Percentiles rank a stretch among this genome's conserved stretches.
These are phyloP conservation scores for Prunella strophiata DNA, from an alignment of 2,797 vertebrate species.

Conservation along the genomic window DNA sequence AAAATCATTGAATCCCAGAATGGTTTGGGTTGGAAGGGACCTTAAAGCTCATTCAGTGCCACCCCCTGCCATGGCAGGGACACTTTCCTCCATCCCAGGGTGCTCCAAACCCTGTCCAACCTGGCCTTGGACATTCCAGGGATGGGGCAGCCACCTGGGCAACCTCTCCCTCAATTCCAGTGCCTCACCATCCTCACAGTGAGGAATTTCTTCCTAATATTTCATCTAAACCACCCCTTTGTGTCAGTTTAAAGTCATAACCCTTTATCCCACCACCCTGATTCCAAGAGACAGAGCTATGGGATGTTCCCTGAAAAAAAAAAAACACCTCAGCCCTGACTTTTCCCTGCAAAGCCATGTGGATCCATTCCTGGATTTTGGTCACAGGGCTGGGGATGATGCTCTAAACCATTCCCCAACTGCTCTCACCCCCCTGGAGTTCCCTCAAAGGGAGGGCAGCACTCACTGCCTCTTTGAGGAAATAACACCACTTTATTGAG, in stretches of 20 bases:
- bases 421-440: neutral
- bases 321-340: neutral
- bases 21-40: neutral
- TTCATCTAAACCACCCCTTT: neutral
- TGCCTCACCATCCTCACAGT: neutral
- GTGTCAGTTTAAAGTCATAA: neutral
- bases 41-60: neutral
- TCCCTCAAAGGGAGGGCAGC: neutral
- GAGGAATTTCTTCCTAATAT: neutral
- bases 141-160: neutral
- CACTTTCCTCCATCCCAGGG: fast-evolving
- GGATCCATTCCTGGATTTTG: neutral
- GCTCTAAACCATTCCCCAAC: neutral
- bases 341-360: neutral
- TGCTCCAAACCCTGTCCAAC: neutral
- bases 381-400: too few relatives aligned
- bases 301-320: neutral
- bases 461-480: neutral
- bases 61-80: neutral
- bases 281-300: neutral
- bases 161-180: neutral
- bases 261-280: neutral
- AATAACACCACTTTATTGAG: neutral
- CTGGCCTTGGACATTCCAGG: neutral
- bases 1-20: neutral